Percentiles rank a stretch among this genome's conserved stretches.
Evolutionary conservation across 1,140 invertebrate species (phyloP).

Genomic region (Drosophila nikananu): DNA sequence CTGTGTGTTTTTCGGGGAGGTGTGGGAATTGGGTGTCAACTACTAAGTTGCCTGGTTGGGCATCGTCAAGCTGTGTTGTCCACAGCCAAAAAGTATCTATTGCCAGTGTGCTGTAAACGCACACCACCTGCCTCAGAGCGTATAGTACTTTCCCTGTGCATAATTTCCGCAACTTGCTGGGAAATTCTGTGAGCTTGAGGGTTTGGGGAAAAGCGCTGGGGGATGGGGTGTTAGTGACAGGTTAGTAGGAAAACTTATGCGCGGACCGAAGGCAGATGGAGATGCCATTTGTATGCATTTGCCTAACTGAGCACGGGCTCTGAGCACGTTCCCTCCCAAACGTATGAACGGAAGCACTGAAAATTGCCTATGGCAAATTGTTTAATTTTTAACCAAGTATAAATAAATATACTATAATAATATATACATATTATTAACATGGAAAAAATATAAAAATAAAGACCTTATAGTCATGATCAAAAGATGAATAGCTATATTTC

Average conservation of each 20-base stretch:
- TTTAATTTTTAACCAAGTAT: neutral
- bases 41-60: constrained; percentile 18
- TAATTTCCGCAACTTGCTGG: constrained; percentile 63
- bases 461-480: no score
- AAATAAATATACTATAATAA: no score
- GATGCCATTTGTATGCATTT: constrained; percentile 79
- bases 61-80: constrained; percentile 71
- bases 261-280: constrained; percentile 32
- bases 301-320: constrained; percentile 57
- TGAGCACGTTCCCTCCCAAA: constrained; percentile 50
- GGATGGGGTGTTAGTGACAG: constrained; percentile 20
- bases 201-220: neutral
- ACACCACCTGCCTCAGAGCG: constrained; percentile 15
- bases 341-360: constrained; percentile 10
- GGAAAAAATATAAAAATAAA: no score
- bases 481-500: neutral
- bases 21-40: constrained; percentile 47
- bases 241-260: constrained; percentile 49
- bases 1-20: constrained; percentile 1
- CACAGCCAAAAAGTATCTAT: constrained; percentile 64
- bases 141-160: constrained; percentile 70
- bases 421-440: no score
- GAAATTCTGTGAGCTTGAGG: neutral
- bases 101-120: constrained; percentile 36
- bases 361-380: neutral